A percentile compares a stretch with the other conserved stretches of the same genome.
phyloP scores from a whole-genome alignment of 2,888 invertebrate genomes.

The Plagiodera versicolora region DNA sequence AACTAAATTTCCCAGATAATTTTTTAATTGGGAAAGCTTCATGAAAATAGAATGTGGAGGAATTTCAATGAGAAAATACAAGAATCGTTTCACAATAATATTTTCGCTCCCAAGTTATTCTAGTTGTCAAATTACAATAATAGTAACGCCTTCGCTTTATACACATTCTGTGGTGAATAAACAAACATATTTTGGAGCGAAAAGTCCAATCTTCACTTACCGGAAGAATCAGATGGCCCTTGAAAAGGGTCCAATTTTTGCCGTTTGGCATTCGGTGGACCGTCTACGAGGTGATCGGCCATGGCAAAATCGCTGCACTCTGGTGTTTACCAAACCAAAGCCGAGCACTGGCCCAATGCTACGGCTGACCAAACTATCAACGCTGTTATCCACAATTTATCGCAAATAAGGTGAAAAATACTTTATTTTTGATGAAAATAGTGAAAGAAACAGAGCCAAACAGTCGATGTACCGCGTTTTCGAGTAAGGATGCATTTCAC shows the following conservation, averaged over 20 bases:
- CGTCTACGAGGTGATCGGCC: constrained; percentile 94
- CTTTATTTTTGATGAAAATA: constrained; percentile 54
- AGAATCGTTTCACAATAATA: not conserved
- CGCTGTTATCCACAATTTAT: constrained; percentile 54
- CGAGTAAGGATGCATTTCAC: constrained; percentile 71
- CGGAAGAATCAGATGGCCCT: constrained; percentile 78
- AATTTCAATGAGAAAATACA: no score
- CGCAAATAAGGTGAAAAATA: constrained; percentile 52
- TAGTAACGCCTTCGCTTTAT: constrained; percentile 48
- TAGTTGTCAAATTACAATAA: constrained; percentile 36
- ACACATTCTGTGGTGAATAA: constrained; percentile 43
- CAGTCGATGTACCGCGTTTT: constrained; percentile 69
- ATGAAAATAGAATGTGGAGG: no score
- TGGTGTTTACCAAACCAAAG: constrained; percentile 69
- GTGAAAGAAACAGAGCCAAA: constrained; percentile 56
- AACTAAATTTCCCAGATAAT: no score
- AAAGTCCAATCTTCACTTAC: constrained; percentile 57
- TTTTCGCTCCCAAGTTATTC: not conserved
- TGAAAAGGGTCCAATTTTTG: constrained; percentile 86
- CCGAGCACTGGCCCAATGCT: constrained; percentile 58
- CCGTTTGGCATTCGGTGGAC: constrained; percentile 92
- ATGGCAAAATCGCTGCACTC: constrained; percentile 59
- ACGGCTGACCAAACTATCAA: constrained; percentile 52
- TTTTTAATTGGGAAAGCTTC: no score
- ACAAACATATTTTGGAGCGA: constrained; percentile 35